Percentiles rank a stretch among this genome's conserved stretches.
phyloP scores from a whole-genome alignment of 2,888 invertebrate genomes.

The Automeris io region DNA sequence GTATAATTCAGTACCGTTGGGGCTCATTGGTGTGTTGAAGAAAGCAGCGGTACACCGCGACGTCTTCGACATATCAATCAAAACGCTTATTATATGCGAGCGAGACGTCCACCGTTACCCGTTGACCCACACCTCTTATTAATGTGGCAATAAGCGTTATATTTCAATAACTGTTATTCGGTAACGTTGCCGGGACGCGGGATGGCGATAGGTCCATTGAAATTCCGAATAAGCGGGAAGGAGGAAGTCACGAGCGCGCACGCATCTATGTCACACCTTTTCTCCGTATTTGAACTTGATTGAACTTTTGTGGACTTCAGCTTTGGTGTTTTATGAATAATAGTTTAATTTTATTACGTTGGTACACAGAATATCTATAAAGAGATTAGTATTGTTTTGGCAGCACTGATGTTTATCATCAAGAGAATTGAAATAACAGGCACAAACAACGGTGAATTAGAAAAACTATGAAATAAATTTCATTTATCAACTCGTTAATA shows the following conservation, averaged over 20 bases:
- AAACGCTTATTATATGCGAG: slow-evolving; percentile 59
- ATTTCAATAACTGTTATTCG: slow-evolving; percentile 9
- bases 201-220: slow-evolving; percentile 69
- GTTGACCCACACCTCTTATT: slow-evolving; percentile 26
- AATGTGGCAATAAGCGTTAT: slow-evolving; percentile 32
- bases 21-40: slow-evolving; percentile 68
- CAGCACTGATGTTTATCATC: too few relatives aligned
- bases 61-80: slow-evolving; percentile 71
- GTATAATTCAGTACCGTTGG: slow-evolving; percentile 71
- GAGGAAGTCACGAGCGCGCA: slow-evolving; percentile 68
- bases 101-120: slow-evolving; percentile 37
- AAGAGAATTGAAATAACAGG: too few relatives aligned
- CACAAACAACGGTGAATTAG: too few relatives aligned
- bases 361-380: too few relatives aligned
- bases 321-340: slow-evolving; percentile 30
- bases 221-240: slow-evolving; percentile 74
- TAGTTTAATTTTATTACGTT: slow-evolving; percentile 1
- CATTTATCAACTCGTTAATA: too few relatives aligned
- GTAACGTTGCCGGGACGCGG: slow-evolving; percentile 28
- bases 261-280: slow-evolving; percentile 71
- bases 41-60: slow-evolving; percentile 64
- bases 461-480: too few relatives aligned
- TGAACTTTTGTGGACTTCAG: slow-evolving; percentile 47
- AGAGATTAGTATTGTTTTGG: too few relatives aligned
- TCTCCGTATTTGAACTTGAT: slow-evolving; percentile 69